phyloP scores from a whole-genome alignment of 1,140 invertebrate genomes.

The Neodiprion pinetum region DNA sequence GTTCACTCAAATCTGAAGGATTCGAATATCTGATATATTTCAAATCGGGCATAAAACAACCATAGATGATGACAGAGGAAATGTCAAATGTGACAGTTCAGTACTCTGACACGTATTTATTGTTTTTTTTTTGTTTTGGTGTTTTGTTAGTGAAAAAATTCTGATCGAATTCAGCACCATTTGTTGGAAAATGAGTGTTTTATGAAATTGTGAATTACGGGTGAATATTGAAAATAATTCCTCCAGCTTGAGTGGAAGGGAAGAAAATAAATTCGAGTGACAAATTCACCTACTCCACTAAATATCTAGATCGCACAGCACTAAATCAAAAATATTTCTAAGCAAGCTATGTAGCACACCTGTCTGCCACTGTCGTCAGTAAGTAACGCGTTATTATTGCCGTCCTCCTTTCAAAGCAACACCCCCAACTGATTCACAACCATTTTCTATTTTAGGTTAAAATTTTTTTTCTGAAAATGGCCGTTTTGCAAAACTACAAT shows the following conservation, averaged over 20 bases:
- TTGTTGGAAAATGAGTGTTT: background rate
- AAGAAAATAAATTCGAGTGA: background rate
- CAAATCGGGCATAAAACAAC: background rate
- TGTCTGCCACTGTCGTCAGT: conserved; percentile 18
- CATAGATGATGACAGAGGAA: conserved; percentile 24
- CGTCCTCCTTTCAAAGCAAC: conserved; percentile 33
- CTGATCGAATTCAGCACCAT: too few relatives aligned
- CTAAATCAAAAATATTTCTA: background rate
- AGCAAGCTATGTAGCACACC: conserved; percentile 13
- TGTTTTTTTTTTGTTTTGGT: background rate
- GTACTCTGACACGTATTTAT: conserved; percentile 9
- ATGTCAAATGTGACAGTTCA: conserved; percentile 17
- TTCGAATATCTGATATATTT: background rate
- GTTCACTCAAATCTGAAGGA: background rate
- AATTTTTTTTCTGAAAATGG: conserved; percentile 39
- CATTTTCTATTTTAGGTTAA: conserved; percentile 49
- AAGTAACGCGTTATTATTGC: conserved; percentile 31
- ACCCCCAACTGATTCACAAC: conserved; percentile 40
- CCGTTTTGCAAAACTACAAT: conserved; percentile 17
- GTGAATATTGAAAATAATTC: background rate
- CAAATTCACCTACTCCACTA: background rate
- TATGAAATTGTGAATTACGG: background rate
- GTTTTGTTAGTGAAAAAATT: too few relatives aligned
- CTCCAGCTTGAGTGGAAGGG: background rate
- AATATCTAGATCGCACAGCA: background rate